These are phyloP conservation scores for Dryomyza anilis DNA, from an alignment of 2,888 invertebrate genomes.

Conservation along the genomic window DNA sequence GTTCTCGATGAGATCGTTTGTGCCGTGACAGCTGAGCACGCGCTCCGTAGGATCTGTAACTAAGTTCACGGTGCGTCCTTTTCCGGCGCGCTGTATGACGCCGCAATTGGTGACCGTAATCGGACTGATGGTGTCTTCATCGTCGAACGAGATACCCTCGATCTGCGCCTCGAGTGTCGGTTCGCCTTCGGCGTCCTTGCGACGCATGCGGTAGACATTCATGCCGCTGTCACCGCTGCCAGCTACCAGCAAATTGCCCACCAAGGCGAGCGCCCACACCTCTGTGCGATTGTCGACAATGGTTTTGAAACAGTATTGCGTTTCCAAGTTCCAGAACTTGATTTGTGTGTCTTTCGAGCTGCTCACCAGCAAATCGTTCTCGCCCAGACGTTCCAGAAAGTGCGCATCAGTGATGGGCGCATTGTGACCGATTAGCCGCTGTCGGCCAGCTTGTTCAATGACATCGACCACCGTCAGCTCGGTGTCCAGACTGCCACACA, in stretches of 20 bases:
- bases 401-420: slow-evolving; percentile 82
- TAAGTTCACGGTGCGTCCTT: slow-evolving; percentile 79
- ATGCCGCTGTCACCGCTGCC: slow-evolving; percentile 86
- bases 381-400: slow-evolving; percentile 66
- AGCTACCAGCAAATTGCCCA: slow-evolving; percentile 83
- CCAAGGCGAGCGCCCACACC: slow-evolving; percentile 83
- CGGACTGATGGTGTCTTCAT: slow-evolving; percentile 63
- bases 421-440: slow-evolving; percentile 90
- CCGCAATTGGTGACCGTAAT: slow-evolving; percentile 81
- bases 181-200: slow-evolving; percentile 61
- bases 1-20: slow-evolving; percentile 79
- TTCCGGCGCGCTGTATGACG: slow-evolving; percentile 76
- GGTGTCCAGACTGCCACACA: slow-evolving; percentile 88
- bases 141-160: slow-evolving; percentile 54
- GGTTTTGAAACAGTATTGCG: slow-evolving; percentile 95
- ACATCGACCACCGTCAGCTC: slow-evolving; percentile 95
- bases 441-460: slow-evolving; percentile 87
- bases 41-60: slow-evolving; percentile 73
- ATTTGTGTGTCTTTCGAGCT: slow-evolving; percentile 93
- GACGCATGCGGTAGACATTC: slow-evolving; percentile 79
- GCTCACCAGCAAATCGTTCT: slow-evolving; percentile 70
- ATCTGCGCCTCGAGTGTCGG: slow-evolving; percentile 63
- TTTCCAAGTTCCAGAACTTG: slow-evolving; percentile 96
- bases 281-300: slow-evolving; percentile 87
- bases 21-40: slow-evolving; percentile 82